Conservation (phyloP, 1,140 invertebrate species). For the Semibalanus balanoides region DNA sequence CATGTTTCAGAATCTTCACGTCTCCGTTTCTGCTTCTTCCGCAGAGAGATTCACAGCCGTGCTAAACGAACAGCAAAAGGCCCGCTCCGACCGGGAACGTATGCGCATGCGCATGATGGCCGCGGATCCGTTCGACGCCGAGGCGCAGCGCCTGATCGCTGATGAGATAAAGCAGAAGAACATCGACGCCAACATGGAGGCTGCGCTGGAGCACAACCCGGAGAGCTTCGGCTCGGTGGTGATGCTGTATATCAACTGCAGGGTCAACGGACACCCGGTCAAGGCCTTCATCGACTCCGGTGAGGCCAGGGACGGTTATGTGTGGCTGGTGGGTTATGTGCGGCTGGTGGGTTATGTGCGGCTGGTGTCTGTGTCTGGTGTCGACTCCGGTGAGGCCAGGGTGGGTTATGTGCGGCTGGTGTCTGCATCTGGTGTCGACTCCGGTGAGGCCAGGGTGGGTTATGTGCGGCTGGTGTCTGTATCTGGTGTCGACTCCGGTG, state of each 20-base stretch:
- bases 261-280: conserved; percentile 86
- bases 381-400: too few relatives aligned
- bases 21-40: conserved; percentile 23
- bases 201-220: conserved; percentile 94
- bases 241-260: conserved; percentile 94
- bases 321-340: too few relatives aligned
- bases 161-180: conserved; percentile 81
- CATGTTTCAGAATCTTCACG: too few relatives aligned
- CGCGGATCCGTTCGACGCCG: conserved; percentile 88
- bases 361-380: too few relatives aligned
- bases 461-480: too few relatives aligned
- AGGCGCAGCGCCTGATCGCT: conserved; percentile 83
- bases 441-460: too few relatives aligned
- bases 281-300: conserved; percentile 97
- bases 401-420: too few relatives aligned
- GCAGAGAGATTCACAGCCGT: conserved; percentile 67
- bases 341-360: too few relatives aligned
- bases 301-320: conserved; percentile 25
- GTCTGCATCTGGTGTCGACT: too few relatives aligned
- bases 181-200: conserved; percentile 96
- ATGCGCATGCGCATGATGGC: conserved; percentile 74
- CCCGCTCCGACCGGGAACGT: conserved; percentile 57
- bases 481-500: too few relatives aligned
- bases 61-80: conserved; percentile 61
- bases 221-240: conserved; percentile 94